Evolutionary conservation across 2,797 vertebrate genomes (phyloP).

Genomic region (Pseudomugil tenellus): DNA sequence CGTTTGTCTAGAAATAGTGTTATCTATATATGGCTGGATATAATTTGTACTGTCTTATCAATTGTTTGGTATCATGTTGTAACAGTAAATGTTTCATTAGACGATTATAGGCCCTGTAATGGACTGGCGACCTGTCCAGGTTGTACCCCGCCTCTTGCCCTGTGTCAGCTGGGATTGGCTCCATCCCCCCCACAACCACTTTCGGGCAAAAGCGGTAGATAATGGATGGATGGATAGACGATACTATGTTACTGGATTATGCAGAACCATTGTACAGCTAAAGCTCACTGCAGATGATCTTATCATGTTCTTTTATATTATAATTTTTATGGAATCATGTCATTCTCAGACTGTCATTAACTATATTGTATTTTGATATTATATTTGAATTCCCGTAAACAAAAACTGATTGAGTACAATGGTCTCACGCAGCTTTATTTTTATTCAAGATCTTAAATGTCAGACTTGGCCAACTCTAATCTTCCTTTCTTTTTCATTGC

Average conservation of each 20-base stretch:
- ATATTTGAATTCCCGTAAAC: neutral
- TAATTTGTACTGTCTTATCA: too few relatives aligned
- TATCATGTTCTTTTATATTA: neutral
- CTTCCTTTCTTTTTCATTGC: neutral
- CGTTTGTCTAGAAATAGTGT: too few relatives aligned
- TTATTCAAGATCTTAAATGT: slow-evolving; percentile 5
- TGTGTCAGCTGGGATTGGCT: too few relatives aligned
- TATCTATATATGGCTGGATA: too few relatives aligned
- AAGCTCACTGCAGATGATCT: neutral
- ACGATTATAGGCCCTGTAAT: too few relatives aligned
- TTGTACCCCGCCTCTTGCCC: too few relatives aligned
- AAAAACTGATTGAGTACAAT: neutral
- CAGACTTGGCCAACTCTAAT: neutral
- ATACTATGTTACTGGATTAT: neutral
- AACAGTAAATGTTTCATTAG: neutral
- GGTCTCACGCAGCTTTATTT: neutral
- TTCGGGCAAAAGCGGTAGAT: too few relatives aligned
- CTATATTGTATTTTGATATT: neutral
- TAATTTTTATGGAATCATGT: neutral
- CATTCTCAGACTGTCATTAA: neutral
- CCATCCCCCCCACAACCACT: too few relatives aligned
- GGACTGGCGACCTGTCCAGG: too few relatives aligned
- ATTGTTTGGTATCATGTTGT: neutral
- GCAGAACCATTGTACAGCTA: neutral
- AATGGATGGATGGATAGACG: too few relatives aligned